Conservation (phyloP, 23 tunicate species). For the Ascidia mentula region DNA sequence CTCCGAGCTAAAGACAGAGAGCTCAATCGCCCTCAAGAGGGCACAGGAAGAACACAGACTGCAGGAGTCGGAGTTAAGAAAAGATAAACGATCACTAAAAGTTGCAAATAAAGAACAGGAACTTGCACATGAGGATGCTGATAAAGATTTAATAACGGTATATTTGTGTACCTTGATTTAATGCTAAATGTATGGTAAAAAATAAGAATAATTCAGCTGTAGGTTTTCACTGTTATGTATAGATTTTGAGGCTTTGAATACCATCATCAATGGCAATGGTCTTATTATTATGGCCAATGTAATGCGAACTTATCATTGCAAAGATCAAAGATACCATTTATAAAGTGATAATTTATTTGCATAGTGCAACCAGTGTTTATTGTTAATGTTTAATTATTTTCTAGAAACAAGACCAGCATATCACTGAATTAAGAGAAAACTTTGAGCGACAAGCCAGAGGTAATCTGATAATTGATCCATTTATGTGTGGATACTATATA, state of each 20-base stretch:
- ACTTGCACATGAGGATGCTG: slow-evolving; percentile 92
- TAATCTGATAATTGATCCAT: no score
- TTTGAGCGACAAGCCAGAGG: slow-evolving; percentile 85
- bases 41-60: slow-evolving; percentile 84
- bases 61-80: slow-evolving; percentile 83
- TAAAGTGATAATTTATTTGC: background rate
- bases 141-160: slow-evolving; percentile 79
- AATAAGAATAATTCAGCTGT: no score
- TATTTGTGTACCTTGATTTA: background rate
- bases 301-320: no score
- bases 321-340: no score
- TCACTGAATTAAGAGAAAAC: slow-evolving; percentile 71
- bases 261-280: no score
- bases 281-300: no score
- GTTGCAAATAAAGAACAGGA: slow-evolving; percentile 82
- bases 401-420: slow-evolving; percentile 75
- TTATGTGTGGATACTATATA: no score
- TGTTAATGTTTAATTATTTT: background rate
- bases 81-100: slow-evolving; percentile 87
- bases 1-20: slow-evolving; percentile 89
- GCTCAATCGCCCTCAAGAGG: slow-evolving; percentile 79
- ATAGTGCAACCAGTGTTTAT: background rate
- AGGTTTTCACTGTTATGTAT: no score
- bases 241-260: no score
- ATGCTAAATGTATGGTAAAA: no score